Conservation (phyloP, 2,797 vertebrate genomes). For the Hylomyscus alleni region DNA sequence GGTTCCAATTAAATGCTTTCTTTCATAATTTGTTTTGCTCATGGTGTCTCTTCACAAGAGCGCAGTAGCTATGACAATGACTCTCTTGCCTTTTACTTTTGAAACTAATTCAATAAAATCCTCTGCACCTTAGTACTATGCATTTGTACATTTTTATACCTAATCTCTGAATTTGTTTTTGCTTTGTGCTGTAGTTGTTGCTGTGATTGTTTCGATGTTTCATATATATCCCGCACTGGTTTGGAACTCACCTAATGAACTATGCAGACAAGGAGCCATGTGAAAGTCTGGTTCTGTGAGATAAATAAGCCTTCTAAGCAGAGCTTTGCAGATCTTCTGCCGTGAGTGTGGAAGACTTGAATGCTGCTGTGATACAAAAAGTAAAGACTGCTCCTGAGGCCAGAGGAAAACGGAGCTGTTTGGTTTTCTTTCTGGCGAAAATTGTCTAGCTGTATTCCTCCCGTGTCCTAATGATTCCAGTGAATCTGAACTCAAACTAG, state of each 20-base stretch:
- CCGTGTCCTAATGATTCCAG: not conserved
- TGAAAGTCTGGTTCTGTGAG: not conserved
- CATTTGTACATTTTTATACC: not conserved
- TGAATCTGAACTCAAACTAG: not conserved
- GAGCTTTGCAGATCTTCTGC: not conserved
- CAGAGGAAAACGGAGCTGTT: too few relatives aligned
- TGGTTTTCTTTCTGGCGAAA: not conserved
- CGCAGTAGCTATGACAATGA: not conserved
- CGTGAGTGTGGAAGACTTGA: not conserved
- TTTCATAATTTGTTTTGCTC: not conserved
- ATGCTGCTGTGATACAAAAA: not conserved
- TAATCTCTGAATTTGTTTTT: conserved; percentile 30
- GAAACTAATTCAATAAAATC: conserved; percentile 63
- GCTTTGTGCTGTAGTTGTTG: not conserved
- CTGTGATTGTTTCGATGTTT: not conserved
- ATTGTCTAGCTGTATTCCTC: not conserved
- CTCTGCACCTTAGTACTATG: conserved; percentile 25
- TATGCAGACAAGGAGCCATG: not conserved
- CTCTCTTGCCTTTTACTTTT: conserved; percentile 50
- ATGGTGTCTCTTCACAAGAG: not conserved
- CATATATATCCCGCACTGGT: not conserved
- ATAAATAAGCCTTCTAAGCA: not conserved
- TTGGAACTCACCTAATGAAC: not conserved
- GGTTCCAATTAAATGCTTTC: not conserved
- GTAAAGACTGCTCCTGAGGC: not conserved